These are phyloP conservation scores for Dinomys branickii DNA, from an alignment of 2,113 vertebrate genomes.

Conservation along the genomic window DNA sequence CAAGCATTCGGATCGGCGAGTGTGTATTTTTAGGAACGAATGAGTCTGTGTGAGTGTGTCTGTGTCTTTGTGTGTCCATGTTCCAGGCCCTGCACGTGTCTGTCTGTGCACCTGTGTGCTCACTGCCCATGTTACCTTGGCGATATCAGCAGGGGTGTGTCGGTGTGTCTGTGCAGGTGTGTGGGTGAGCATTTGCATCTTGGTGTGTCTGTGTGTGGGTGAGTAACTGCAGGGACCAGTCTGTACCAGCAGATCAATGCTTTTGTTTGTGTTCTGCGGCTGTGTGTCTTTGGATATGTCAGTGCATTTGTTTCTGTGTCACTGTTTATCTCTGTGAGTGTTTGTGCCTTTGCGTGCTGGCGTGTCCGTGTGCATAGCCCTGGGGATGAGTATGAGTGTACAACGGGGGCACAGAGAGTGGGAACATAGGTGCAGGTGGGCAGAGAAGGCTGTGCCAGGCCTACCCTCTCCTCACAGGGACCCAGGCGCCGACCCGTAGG, in stretches of 20 bases:
- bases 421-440: rapidly evolving
- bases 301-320: neutral
- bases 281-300: neutral
- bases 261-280: neutral
- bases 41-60: neutral
- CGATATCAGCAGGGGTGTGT: neutral
- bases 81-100: neutral
- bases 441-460: neutral
- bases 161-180: neutral
- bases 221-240: neutral
- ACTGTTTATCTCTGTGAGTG: neutral
- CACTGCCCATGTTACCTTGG: neutral
- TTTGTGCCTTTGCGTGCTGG: neutral
- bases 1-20: neutral
- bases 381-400: neutral
- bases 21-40: neutral
- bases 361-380: neutral
- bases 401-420: rapidly evolving
- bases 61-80: neutral
- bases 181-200: neutral
- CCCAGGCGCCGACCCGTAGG: neutral
- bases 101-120: neutral
- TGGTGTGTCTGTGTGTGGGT: neutral
- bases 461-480: neutral
- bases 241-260: neutral